phyloP scores from a whole-genome alignment of 2,797 vertebrate genomes.

The Coregonus suidteri region DNA sequence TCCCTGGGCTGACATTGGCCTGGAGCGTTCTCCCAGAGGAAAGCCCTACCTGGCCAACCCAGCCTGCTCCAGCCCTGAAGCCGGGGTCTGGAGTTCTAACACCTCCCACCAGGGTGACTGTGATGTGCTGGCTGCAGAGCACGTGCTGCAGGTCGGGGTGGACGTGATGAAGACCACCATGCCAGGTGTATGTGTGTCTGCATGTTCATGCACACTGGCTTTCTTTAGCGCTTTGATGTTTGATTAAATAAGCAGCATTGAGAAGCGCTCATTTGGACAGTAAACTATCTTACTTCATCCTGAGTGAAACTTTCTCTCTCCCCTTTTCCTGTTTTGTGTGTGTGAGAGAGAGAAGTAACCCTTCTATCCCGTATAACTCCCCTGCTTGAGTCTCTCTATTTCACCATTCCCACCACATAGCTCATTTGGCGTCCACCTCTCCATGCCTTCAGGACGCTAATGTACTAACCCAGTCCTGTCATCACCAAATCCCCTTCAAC shows the following conservation, averaged over 20 bases:
- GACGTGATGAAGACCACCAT: slow-evolving; percentile 92
- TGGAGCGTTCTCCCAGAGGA: slow-evolving; percentile 87
- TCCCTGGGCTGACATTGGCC: slow-evolving; percentile 87
- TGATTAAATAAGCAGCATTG: too few relatives aligned
- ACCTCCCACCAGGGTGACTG: slow-evolving; percentile 96
- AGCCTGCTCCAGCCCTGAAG: slow-evolving; percentile 12
- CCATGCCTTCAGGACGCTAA: slow-evolving; percentile 16
- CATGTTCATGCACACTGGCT: too few relatives aligned
- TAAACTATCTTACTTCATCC: neutral
- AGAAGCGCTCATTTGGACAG: neutral
- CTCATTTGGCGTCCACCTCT: slow-evolving; percentile 15
- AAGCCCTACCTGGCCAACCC: slow-evolving; percentile 87
- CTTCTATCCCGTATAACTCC: neutral
- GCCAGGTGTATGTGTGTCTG: slow-evolving; percentile 79
- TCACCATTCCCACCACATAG: neutral
- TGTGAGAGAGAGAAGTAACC: neutral
- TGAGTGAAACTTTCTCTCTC: neutral
- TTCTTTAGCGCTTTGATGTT: too few relatives aligned
- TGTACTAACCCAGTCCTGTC: slow-evolving; percentile 25
- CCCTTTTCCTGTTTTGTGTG: neutral
- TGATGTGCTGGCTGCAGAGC: slow-evolving; percentile 89
- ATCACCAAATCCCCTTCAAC: slow-evolving; percentile 22
- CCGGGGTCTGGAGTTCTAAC: slow-evolving; percentile 85
- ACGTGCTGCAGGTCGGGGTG: slow-evolving; percentile 85
- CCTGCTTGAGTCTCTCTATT: neutral